These are phyloP conservation scores for Ameiurus melas DNA, from an alignment of 2,113 vertebrate genomes.

Conservation along the genomic window DNA sequence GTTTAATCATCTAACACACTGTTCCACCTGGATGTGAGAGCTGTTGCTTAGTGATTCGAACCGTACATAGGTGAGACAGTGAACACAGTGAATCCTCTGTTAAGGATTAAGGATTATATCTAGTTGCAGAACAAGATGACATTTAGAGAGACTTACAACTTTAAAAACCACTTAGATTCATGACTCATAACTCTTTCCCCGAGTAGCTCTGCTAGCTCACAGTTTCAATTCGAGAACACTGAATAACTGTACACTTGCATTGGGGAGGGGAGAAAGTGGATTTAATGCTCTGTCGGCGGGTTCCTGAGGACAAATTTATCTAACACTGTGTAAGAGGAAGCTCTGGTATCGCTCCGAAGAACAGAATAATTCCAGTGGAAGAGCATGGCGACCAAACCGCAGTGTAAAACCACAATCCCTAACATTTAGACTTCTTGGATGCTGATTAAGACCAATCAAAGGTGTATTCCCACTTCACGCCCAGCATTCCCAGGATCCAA, in stretches of 20 bases:
- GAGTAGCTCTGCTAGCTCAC: background rate
- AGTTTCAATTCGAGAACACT: background rate
- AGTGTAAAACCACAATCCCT: background rate
- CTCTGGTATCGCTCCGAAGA: background rate
- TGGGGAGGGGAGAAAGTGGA: background rate
- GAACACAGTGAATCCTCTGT: background rate
- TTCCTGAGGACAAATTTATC: background rate
- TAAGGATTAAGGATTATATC: conserved; percentile 2
- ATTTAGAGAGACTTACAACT: background rate
- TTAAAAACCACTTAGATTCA: background rate
- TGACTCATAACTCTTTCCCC: background rate
- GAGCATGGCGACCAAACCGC: background rate
- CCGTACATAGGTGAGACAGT: background rate
- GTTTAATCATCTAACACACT: background rate
- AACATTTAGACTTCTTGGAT: too few relatives aligned
- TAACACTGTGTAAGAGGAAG: background rate
- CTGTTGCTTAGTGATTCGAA: background rate
- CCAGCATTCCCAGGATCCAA: background rate
- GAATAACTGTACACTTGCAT: background rate
- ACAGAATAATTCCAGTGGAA: background rate
- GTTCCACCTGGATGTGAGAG: background rate
- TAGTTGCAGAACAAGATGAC: background rate
- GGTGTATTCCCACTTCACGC: background rate
- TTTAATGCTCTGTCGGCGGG: background rate
- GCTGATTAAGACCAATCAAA: background rate